Evolutionary conservation across 2,888 invertebrate genomes (phyloP).

Genomic region (Craniophora ligustri): DNA sequence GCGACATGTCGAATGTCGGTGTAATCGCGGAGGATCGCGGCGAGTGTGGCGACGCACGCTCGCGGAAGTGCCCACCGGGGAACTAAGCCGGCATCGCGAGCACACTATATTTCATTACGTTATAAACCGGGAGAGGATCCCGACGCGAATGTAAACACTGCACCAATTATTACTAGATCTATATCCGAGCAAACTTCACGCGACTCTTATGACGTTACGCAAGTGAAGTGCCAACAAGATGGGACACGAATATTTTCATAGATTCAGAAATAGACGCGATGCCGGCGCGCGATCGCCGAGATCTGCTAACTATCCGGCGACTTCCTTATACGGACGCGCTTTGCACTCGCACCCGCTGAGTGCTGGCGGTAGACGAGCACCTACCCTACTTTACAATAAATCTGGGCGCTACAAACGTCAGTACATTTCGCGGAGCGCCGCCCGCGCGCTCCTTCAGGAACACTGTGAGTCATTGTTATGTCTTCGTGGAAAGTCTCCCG

Average conservation of each 20-base stretch:
- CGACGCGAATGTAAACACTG: conserved; percentile 24
- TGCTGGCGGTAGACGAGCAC: conserved; percentile 24
- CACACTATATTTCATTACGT: conserved; percentile 56
- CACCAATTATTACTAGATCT: conserved; percentile 18
- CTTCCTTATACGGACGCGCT: conserved; percentile 43
- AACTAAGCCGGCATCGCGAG: conserved; percentile 53
- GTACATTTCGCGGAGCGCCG: neutral
- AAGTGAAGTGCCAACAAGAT: conserved; percentile 59
- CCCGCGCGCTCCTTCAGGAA: neutral
- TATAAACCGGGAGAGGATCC: conserved; percentile 36
- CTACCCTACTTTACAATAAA: neutral
- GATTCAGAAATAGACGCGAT: conserved; percentile 73
- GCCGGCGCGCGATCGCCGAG: conserved; percentile 34
- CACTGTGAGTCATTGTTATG: neutral
- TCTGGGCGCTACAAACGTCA: neutral
- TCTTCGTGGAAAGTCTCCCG: neutral
- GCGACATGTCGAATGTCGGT: no score
- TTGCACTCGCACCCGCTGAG: conserved; percentile 5
- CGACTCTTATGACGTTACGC: conserved; percentile 49
- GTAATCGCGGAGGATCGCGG: no score
- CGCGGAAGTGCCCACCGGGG: conserved; percentile 58
- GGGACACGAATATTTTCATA: conserved; percentile 79
- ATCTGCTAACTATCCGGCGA: conserved; percentile 32
- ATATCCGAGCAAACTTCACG: conserved; percentile 27
- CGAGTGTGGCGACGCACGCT: conserved; percentile 40